Evolutionary conservation across 2,888 invertebrate genomes (phyloP), one percentile per base, ranked within the genome.

Genomic region (Platynereis dumerilii): DNA sequence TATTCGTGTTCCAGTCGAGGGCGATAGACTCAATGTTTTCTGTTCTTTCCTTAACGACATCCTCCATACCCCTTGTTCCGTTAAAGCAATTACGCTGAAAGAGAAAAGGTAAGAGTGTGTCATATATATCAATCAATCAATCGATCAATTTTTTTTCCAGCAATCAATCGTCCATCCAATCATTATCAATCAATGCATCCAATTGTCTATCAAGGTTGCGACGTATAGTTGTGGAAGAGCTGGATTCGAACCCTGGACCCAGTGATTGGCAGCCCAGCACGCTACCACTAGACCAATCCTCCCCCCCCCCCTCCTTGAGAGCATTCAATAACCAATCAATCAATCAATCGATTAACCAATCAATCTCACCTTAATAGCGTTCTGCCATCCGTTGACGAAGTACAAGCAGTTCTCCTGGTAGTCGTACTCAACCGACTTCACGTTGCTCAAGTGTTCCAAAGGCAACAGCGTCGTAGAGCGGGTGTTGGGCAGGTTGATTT

Each of bases 21-120:
- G 93, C 91, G 90, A 95, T 91, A 1, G 93, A 93, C 84, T 94
- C 94, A 45, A 95, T 91, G 7, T 92, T 91, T 22, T 90, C 88
- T 65, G 94, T 81, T 73, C 91, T 90, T 0, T 88, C 89, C 57
- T 90, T 90, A 0, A 94, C 90, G 0, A 94, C 85, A 20, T 90
- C 87, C 82, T 92, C 92, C 2, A 89, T 88, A 10, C 85, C 84
- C 48, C 87, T 87, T 20, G 67, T 88, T 5, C 91, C 91, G 75
- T 90, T 88, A 72, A 92, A 88, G 78, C 82, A 83, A 22, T 39
- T 27, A 20, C 42, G 15, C 61, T 61, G 54, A 1, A 54, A 55
- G 42, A 22, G 24, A 5, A 22, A 57, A 34, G 24, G 15, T 22
- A 17, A 20, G n/a, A 12, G 12, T 15, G 44, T 12, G 44, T 42